phyloP scores from a whole-genome alignment of 2,113 vertebrate genomes.

The Lagopus muta region DNA sequence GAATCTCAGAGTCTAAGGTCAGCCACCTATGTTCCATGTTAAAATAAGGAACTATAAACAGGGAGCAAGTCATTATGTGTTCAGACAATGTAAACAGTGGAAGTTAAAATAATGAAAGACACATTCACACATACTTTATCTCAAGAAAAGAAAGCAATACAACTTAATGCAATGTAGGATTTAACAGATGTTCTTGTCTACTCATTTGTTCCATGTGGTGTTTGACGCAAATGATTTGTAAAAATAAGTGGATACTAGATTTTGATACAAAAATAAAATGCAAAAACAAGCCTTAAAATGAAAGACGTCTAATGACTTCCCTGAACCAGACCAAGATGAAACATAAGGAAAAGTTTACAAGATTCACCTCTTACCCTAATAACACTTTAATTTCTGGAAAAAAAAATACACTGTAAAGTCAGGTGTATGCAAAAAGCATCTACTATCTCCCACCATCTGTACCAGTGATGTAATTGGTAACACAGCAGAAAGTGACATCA shows the following conservation, averaged over 20 bases:
- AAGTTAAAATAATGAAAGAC: conserved; percentile 21
- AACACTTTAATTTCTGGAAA: background rate
- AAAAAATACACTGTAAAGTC: background rate
- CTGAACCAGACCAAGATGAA: background rate
- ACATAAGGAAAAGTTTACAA: background rate
- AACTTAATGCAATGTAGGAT: background rate
- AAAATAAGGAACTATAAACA: background rate
- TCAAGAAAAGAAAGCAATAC: conserved; percentile 6
- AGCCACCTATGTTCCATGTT: background rate
- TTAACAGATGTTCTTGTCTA: background rate
- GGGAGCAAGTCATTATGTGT: background rate
- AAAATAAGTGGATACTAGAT: background rate
- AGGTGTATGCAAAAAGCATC: background rate
- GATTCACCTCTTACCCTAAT: background rate
- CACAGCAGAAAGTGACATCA: background rate
- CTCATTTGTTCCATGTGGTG: background rate
- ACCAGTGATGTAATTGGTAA: background rate
- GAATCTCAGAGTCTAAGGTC: background rate
- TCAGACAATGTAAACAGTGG: background rate
- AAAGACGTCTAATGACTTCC: background rate
- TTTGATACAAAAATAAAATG: background rate
- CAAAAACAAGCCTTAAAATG: conserved; percentile 1
- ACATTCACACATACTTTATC: background rate
- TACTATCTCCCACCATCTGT: background rate
- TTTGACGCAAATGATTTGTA: background rate